phyloP scores from a whole-genome alignment of 2,113 vertebrate genomes.

The Oreochromis spilurus region DNA sequence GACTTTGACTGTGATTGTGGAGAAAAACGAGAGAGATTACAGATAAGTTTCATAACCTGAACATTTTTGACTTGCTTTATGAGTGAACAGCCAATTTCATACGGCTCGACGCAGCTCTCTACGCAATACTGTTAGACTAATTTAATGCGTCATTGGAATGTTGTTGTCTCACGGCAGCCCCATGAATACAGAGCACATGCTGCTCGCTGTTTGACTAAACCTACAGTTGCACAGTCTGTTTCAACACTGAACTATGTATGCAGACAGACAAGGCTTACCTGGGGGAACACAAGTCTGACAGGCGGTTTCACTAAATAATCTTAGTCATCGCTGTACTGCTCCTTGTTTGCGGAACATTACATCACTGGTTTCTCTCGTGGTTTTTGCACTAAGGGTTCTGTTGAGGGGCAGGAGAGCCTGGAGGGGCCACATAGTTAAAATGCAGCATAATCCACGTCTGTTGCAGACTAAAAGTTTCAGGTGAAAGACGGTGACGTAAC shows the following conservation, averaged over 20 bases:
- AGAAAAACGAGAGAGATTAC: not conserved
- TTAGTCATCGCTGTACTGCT: not conserved
- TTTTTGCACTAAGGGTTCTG: not conserved
- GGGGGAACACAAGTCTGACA: not conserved
- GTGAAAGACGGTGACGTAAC: not conserved
- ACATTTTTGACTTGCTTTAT: not conserved
- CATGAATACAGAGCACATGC: not conserved
- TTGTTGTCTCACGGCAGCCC: not conserved
- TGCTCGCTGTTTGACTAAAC: not conserved
- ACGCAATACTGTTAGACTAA: not conserved
- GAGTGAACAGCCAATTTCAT: not conserved
- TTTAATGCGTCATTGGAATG: conserved; percentile 33
- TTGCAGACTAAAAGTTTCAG: not conserved
- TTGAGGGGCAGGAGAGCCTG: not conserved
- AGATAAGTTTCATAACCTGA: not conserved
- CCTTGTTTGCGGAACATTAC: not conserved
- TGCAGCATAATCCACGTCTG: not conserved
- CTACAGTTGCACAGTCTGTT: not conserved
- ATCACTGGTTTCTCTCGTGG: not conserved
- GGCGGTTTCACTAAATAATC: not conserved
- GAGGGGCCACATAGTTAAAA: not conserved
- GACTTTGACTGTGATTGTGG: not conserved
- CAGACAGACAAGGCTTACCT: not conserved
- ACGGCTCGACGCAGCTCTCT: not conserved
- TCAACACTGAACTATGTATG: not conserved